phyloP scores from a whole-genome alignment of 2,888 invertebrate genomes.

The Nemotelus pantherinus region DNA sequence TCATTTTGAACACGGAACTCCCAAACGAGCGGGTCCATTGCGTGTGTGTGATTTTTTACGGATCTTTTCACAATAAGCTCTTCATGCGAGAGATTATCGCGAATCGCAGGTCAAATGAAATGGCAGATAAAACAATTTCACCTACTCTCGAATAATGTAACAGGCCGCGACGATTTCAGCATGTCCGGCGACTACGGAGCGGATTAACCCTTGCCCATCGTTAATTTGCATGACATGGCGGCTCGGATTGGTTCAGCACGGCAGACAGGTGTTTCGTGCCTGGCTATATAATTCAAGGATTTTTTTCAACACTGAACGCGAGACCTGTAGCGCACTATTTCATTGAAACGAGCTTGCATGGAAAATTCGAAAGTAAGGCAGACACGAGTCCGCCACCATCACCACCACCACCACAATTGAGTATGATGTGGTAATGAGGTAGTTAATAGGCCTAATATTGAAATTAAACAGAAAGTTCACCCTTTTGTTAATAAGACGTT shows the following conservation, averaged over 20 bases:
- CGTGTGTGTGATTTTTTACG: not conserved
- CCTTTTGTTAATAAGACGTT: conserved; percentile 24
- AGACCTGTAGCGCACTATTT: no score
- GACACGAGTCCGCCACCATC: not conserved
- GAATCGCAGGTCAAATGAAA: conserved; percentile 18
- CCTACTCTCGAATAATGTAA: conserved; percentile 28
- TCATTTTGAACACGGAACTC: conserved; percentile 41
- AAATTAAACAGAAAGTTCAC: conserved; percentile 40
- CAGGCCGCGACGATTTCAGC: not conserved
- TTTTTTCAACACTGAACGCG: not conserved
- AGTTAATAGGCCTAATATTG: conserved; percentile 33
- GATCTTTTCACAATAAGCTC: conserved; percentile 11
- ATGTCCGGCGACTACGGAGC: not conserved
- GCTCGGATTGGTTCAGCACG: not conserved
- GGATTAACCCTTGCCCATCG: conserved; percentile 33
- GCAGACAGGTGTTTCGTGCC: not conserved
- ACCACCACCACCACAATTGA: not conserved
- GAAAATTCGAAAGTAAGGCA: conserved; percentile 13
- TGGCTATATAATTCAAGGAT: not conserved
- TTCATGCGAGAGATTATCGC: not conserved
- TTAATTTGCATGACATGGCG: conserved; percentile 24
- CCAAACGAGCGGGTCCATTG: conserved; percentile 1
- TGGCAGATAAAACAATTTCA: conserved; percentile 32
- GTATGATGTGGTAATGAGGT: conserved; percentile 35
- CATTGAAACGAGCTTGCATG: no score